Evolutionary conservation across 1,140 invertebrate species (phyloP).

Genomic region (Drosophila pseudoobscura): DNA sequence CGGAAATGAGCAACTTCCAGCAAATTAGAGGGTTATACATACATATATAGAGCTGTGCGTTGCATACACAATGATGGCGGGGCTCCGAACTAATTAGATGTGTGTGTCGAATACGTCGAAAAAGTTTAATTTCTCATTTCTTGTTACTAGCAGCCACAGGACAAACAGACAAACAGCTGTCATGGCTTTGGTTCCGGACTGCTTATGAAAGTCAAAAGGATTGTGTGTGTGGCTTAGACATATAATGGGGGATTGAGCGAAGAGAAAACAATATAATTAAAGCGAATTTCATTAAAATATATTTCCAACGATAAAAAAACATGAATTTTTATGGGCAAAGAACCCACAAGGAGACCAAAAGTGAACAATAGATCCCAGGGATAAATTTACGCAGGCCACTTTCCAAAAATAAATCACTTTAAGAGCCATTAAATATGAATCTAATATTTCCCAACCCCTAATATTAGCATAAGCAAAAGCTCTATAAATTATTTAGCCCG

Average conservation of each 20-base stretch:
- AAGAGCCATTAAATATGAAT: constrained; percentile 8
- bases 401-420: constrained; percentile 13
- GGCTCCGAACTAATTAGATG: constrained; percentile 32
- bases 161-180: constrained; percentile 9
- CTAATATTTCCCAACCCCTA: constrained; percentile 5
- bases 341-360: too few relatives aligned
- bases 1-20: constrained; percentile 28
- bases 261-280: not conserved
- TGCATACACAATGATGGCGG: constrained; percentile 18
- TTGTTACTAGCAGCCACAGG: not conserved
- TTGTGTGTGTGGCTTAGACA: not conserved
- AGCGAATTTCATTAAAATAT: not conserved
- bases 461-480: constrained; percentile 34
- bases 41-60: constrained; percentile 8
- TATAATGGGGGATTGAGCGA: not conserved
- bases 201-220: constrained; percentile 4
- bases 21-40: constrained; percentile 15
- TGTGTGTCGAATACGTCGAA: constrained; percentile 15
- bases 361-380: too few relatives aligned
- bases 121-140: constrained; percentile 1
- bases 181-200: constrained; percentile 21
- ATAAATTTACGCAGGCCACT: not conserved
- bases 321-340: not conserved
- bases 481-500: constrained; percentile 15
- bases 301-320: not conserved